Evolutionary conservation across 1,140 invertebrate species (phyloP), one percentile per base, ranked within the genome.

Genomic region (Plutomurus gul): DNA sequence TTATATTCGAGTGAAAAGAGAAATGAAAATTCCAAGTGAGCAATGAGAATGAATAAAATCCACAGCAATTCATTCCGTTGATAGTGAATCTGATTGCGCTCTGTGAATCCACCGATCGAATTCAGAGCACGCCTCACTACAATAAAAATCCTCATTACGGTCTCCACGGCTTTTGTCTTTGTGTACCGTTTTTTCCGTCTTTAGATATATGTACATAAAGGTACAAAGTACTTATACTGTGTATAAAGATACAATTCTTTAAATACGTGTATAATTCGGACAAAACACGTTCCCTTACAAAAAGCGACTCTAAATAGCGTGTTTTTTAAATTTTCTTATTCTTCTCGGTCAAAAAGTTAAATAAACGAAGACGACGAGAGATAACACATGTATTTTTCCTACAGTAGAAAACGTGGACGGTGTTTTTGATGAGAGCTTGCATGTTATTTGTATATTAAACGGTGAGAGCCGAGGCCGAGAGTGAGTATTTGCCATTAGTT

Each of bases 121-220:
- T 73, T 40, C 70, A 73, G 40, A 43, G 70, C 70, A 73, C 70
- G 70, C 70, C 70, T 39, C 22, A 30, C 70, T 18, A 40, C 70
- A 73, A 73, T 73, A 73, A 73, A 73, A 73, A 73, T 73, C 11
- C 37, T 73, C 70, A 73, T 73, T 73, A 73, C 13, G 20, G 8
- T 73, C 56, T n/a, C 56, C 39, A 43, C 39, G 39, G 39, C 39
- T 43, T n/a, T 43, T 43, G 39, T 43, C 39, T 43, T 8, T 43
- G 39, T 43, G 7, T 43, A 43, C n/a, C n/a, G n/a, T n/a, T n/a
- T n/a, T n/a, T n/a, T n/a, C n/a, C n/a, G n/a, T n/a, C n/a, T n/a
- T n/a, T n/a, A n/a, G n/a, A n/a, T n/a, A n/a, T n/a, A n/a, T n/a
- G n/a, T n/a, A n/a, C n/a, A n/a, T n/a, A n/a, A n/a, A n/a, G n/a